A percentile compares a stretch with the other conserved stretches of the same genome.
These are phyloP conservation scores for Linepithema humile DNA, from an alignment of 1,140 invertebrate species.

Conservation along the genomic window DNA sequence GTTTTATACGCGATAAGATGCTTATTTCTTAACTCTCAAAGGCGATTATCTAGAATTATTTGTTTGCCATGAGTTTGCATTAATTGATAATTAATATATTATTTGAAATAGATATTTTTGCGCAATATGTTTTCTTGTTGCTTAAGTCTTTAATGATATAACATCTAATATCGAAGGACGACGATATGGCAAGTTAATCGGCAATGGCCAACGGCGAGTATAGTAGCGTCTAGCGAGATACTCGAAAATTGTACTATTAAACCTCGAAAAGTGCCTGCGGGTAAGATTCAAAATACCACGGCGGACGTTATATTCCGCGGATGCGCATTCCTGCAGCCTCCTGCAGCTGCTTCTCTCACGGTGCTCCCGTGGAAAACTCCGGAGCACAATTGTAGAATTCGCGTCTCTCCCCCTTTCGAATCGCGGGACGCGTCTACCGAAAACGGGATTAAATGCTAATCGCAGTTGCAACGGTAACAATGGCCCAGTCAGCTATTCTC, in stretches of 20 bases:
- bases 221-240: conserved; percentile 58
- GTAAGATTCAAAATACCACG: conserved; percentile 66
- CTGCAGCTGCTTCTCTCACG: conserved; percentile 52
- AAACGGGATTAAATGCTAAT: conserved; percentile 53
- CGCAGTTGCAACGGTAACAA: conserved; percentile 42
- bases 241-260: conserved; percentile 70
- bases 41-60: background rate
- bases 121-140: no score
- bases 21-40: background rate
- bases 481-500: conserved; percentile 37
- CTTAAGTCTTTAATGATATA: no score
- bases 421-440: background rate
- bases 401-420: background rate
- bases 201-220: conserved; percentile 5
- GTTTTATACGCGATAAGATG: background rate
- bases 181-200: conserved; percentile 16
- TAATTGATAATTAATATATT: background rate
- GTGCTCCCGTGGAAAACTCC: conserved; percentile 59
- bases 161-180: background rate
- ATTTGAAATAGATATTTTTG: no score
- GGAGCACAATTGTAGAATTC: conserved; percentile 25
- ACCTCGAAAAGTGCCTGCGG: conserved; percentile 63
- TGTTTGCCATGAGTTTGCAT: no score
- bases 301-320: conserved; percentile 62
- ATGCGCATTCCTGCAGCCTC: conserved; percentile 40